Evolutionary conservation across 2,888 invertebrate species (phyloP), one percentile per base, ranked within the genome.

Genomic region (Leucozona laternaria): DNA sequence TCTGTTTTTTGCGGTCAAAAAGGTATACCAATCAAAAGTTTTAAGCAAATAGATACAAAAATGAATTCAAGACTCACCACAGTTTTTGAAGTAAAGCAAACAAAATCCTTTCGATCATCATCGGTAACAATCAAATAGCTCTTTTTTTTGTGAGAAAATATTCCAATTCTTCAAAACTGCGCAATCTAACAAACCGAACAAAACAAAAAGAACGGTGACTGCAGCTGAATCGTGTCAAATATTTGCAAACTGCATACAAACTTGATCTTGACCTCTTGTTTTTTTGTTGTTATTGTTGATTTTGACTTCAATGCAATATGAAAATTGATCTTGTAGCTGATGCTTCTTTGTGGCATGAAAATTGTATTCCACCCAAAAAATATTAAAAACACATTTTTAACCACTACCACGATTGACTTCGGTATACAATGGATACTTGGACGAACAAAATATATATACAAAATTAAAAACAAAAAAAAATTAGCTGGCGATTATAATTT

Each of bases 21-120:
- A 79, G 76, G 34, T 76, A 66, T 55, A 79, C 84, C 84, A 84
- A 71, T 48, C 45, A 31, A 58, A 43, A 17, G 40, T 55, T 20
- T 20, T 34, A 53, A 62, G 31, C 20, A 20, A 58, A 53, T 53
- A 62, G 31, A 31, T 4, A 48, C 25, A 48, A 15, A 53, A 71
- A 10, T 25, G 62, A 13, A 50, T 13, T 43, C 6, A 25, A 50
- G 5, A 84, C 84, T 79, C 20, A 84, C 83, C 83, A 79, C 55
- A 82, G 66, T 20, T 66, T n/a, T 28, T 2, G 13, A 20, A 37
- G 28, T 73, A 62, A 34, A 31, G 50, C 11, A 17, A 34, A 64
- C 31, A 10, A n/a, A 71, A 79, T 83, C 79, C 83, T 64, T 75
- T 68, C 13, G 40, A 28, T 48, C 28, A 22, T 64, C 70, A 70